Percentiles rank a stretch among this genome's conserved stretches.
phyloP scores from a whole-genome alignment of 2,888 invertebrate species.

The Drosophila macrospina region DNA sequence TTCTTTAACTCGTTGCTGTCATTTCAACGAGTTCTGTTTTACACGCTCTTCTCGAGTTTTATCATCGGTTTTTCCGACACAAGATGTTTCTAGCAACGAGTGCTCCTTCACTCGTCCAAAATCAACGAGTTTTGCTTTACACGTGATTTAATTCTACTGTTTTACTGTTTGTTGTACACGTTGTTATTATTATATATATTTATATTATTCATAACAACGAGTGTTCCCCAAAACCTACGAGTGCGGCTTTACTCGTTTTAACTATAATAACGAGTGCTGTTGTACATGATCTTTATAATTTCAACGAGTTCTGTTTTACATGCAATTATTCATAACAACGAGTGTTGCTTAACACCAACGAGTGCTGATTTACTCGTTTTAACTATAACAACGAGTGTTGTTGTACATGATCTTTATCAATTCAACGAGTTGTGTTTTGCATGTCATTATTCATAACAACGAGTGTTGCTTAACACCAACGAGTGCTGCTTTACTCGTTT shows the following conservation, averaged over 20 bases:
- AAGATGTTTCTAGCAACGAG: neutral
- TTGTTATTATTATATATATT: too few species aligned
- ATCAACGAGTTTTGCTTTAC: neutral
- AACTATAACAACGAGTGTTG: neutral
- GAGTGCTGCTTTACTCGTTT: neutral
- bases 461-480: neutral
- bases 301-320: too few species aligned
- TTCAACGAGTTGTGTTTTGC: too few species aligned
- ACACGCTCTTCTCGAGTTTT: neutral
- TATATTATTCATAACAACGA: neutral
- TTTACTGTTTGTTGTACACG: too few species aligned
- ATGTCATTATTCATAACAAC: conserved; percentile 11
- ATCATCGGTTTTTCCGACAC: neutral
- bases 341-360: neutral
- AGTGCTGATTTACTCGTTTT: neutral
- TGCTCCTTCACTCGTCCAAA: neutral
- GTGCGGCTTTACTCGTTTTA: neutral
- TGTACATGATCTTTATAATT: neutral
- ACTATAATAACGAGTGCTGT: neutral
- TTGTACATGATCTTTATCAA: neutral
- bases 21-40: neutral
- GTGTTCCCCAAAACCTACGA: neutral
- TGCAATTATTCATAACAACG: neutral
- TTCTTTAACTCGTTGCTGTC: neutral
- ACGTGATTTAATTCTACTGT: too few species aligned